Evolutionary conservation across 92 coral and sea anemone species (phyloP), one percentile per base, ranked within the genome.

Genomic region (Zoanthus solanderi): DNA sequence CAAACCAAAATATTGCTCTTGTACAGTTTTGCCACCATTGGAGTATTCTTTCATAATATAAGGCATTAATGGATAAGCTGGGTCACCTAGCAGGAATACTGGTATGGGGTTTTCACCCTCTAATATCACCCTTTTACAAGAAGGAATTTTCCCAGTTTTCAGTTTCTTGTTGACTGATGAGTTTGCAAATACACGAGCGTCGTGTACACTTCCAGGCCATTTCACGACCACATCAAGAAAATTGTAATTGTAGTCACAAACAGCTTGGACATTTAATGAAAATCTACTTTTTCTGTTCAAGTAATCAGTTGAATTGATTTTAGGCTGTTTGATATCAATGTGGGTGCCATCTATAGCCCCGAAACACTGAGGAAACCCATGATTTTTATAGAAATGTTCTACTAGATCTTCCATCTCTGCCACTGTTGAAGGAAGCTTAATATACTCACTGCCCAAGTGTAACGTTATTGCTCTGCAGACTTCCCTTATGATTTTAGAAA

Each of bases 1-100:
- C 50, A 76, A n/a, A n/a, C 83, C 83, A 48, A 78, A 78, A 78
- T 78, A 78, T 34, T 78, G 63, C 48, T 73, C 60, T 46, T 75
- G 78, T 48, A 28, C 78, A 75, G 58, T 75, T 52, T 75, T 75
- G 23, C 78, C 42, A 9, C 92, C 93, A 88, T 88, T 91, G 76
- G 92, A 16, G 17, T 93, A 88, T 80, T 93, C 96, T 75, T 94
- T 94, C 93, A 91, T 91, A 31, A 93, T 11, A 75, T 89, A 94
- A 12, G 90, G 93, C 87, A 93, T 93, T 34, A 89, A 83, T 30
- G 92, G 89, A 58, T 93, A 86, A 91, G 96, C 92, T 37, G 96
- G 92, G 79, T 91, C 93, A 44, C 52, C 52, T 16, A 72, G 52
- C 47, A 37, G 47, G 76, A 72, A 72, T 15, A 17, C 52, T 6